Percentiles rank a stretch among this genome's conserved stretches.
Evolutionary conservation across 92 coral and sea anemone genomes (phyloP).

Genomic region (Chrysogorgia sp.): DNA sequence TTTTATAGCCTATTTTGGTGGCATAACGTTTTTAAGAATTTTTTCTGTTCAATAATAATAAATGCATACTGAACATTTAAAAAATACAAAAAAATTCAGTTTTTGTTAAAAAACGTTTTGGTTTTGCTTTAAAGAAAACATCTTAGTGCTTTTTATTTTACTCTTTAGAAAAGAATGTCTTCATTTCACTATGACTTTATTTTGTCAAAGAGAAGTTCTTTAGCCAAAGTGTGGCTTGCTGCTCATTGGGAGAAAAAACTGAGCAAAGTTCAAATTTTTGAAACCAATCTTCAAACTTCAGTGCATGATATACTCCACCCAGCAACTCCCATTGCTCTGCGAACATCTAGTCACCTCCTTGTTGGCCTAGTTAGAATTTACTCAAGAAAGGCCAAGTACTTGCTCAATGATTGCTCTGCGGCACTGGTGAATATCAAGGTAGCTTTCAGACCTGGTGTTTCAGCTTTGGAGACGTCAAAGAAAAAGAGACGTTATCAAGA

Average conservation of each 20-base stretch:
- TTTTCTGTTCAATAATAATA: too few species aligned
- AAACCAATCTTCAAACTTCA: conserved; percentile 89
- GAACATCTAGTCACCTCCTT: conserved; percentile 94
- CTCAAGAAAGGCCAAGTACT: conserved; percentile 93
- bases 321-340: conserved; percentile 84
- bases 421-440: conserved; percentile 96
- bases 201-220: conserved; percentile 91
- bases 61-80: too few species aligned
- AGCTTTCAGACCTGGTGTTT: conserved; percentile 95
- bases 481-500: conserved; percentile 81
- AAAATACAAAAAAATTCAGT: too few species aligned
- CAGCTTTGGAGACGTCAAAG: conserved; percentile 37
- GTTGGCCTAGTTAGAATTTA: conserved; percentile 97
- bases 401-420: conserved; percentile 94
- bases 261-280: conserved; percentile 91
- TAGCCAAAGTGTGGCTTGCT: conserved; percentile 99
- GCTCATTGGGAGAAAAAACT: conserved; percentile 99
- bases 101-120: too few species aligned
- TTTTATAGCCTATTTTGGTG: too few species aligned
- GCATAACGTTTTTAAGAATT: too few species aligned
- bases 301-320: conserved; percentile 94
- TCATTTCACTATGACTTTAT: conserved; percentile 90
- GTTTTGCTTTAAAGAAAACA: too few species aligned
- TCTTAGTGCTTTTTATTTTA: background rate
- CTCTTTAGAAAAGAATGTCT: conserved; percentile 16